phyloP scores from a whole-genome alignment of 2,113 vertebrate genomes.

The Oryzias javanicus region DNA sequence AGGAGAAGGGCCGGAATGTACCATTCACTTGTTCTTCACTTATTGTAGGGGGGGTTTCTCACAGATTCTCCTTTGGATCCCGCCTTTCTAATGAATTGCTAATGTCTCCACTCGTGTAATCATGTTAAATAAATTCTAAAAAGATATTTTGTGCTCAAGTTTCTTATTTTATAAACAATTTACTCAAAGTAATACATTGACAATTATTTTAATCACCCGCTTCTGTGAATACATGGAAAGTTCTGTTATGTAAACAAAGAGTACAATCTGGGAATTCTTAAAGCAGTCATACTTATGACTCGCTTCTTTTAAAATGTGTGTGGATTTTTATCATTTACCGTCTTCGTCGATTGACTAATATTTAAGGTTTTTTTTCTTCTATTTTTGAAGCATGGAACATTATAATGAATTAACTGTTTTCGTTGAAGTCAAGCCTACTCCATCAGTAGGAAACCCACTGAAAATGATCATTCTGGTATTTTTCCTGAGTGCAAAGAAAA shows the following conservation, averaged over 20 bases:
- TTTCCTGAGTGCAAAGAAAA: constrained; percentile 21
- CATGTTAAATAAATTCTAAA: rapidly evolving
- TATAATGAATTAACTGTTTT: too few relatives aligned
- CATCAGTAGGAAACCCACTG: constrained; percentile 12
- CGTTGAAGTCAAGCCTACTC: too few relatives aligned
- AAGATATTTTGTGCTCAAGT: rapidly evolving
- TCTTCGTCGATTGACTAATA: too few relatives aligned
- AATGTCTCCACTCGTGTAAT: rapidly evolving
- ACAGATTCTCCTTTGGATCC: not conserved
- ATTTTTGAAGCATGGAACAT: too few relatives aligned
- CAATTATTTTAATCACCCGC: not conserved
- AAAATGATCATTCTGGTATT: constrained; percentile 24
- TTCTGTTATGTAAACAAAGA: constrained; percentile 84
- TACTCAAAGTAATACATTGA: rapidly evolving
- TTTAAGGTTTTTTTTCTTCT: too few relatives aligned
- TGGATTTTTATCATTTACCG: too few relatives aligned
- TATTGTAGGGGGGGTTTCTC: constrained; percentile 41
- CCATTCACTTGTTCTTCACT: constrained; percentile 68
- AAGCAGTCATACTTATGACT: constrained; percentile 54
- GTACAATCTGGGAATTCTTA: constrained; percentile 75
- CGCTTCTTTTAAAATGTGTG: constrained; percentile 12
- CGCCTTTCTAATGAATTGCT: not conserved
- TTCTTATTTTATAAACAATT: rapidly evolving
- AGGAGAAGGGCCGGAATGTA: constrained; percentile 70
- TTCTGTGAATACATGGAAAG: constrained; percentile 34